Base-by-base conservation (phyloP, 2,113 vertebrate genomes). In the Hippocampus mohnikei region DNA sequence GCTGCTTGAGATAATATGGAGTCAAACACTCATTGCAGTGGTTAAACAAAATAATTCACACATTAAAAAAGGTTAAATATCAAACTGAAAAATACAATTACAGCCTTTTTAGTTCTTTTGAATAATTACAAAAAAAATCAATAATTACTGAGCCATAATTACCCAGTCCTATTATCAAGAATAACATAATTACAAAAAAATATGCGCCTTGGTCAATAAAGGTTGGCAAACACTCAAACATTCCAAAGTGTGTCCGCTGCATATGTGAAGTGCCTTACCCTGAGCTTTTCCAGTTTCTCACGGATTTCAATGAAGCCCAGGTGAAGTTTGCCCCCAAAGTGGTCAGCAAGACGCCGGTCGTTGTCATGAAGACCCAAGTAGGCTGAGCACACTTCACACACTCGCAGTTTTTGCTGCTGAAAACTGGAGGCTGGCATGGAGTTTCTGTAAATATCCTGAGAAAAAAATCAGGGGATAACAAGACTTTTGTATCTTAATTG, bases 341-440 rank as follows among this genome's bases (percentile, higher is more conserved):
- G 97, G 89, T 99, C 97, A 53, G 97, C 97, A 72, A 99, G 91
- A 66, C 97, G 93, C 2, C 97, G 94, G 78, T 99, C 97, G 42
- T 98, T 99, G 89, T 99, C 97, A 75, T 99, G 97, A 76, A 99
- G 95, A 79, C 97, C 97, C 87, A 99, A 90, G 75, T 99, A 98
- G 60, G 97, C 97, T 0, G 97, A 98, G 85, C 97, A 99, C 44
- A 99, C 97, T 87, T 99, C 97, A 86, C 97, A 99, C 60, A 99
- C 97, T 1, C 97, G 87, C 46, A 98, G 92, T 83, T 99, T 99
- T 90, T 99, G 97, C 85, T 99, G 97, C 44, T 99, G 97, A 84
- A 99, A 98, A 90, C 97, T 98, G 76, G 97, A 99, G 44, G 97
- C 97, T 52, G 97, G 97, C 97, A 99, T 99, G 1, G 97, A 98